These are phyloP conservation scores for Ypsolopha scabrella DNA, from an alignment of 2,888 invertebrate genomes.

Conservation along the genomic window DNA sequence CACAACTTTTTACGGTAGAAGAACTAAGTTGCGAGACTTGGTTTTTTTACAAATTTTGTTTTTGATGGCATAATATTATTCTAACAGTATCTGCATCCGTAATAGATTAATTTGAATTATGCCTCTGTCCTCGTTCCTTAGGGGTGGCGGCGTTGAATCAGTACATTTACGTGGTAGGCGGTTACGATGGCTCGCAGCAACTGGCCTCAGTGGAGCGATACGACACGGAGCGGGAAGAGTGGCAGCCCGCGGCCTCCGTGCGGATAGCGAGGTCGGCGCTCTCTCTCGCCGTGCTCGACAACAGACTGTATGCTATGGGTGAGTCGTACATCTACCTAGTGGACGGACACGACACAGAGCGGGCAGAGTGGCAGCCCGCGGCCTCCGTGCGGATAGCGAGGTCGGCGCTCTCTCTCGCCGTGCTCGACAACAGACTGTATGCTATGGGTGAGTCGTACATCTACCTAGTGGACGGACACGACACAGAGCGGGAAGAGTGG, in stretches of 20 bases:
- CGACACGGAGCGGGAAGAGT: conserved; percentile 84
- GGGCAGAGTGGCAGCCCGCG: conserved; percentile 82
- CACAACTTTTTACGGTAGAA: too few relatives aligned
- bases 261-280: conserved; percentile 87
- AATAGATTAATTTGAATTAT: too few relatives aligned
- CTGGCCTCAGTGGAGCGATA: conserved; percentile 86
- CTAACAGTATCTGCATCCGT: too few relatives aligned
- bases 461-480: neutral
- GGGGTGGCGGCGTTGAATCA: conserved; percentile 88
- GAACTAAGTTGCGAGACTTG: too few relatives aligned
- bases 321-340: conserved; percentile 8
- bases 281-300: conserved; percentile 87
- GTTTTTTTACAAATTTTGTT: too few relatives aligned
- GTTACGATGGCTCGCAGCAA: conserved; percentile 90
- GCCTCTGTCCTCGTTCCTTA: conserved; percentile 20
- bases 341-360: conserved; percentile 61
- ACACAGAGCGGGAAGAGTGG: conserved; percentile 82
- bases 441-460: conserved; percentile 77
- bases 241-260: conserved; percentile 84
- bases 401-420: conserved; percentile 89
- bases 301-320: conserved; percentile 92
- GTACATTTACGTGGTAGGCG: conserved; percentile 93
- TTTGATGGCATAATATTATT: too few relatives aligned
- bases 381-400: conserved; percentile 83
- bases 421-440: conserved; percentile 87